Evolutionary conservation across 2,888 invertebrate species (phyloP).

Genomic region (Stramonita haemastoma): DNA sequence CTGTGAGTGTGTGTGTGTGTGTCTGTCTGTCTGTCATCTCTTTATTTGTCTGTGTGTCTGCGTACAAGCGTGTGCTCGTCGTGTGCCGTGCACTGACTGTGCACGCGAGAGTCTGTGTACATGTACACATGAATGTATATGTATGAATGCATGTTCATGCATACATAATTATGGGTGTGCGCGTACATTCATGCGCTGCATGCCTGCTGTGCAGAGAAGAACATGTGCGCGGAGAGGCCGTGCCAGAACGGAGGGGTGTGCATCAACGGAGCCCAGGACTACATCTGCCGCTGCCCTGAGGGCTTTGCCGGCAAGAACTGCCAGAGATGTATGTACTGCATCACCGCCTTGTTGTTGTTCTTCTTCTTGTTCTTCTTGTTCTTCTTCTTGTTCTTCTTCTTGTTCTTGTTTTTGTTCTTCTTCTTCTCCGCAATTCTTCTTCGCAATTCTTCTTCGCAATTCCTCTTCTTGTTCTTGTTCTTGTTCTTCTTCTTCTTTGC

Average conservation of each 20-base stretch:
- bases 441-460: no score
- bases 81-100: neutral
- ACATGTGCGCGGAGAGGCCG: conserved; percentile 65
- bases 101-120: neutral
- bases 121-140: neutral
- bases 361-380: no score
- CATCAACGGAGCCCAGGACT: conserved; percentile 57
- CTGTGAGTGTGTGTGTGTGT: neutral
- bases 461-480: no score
- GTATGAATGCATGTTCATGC: neutral
- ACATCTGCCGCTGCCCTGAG: conserved; percentile 64
- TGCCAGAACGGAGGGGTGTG: conserved; percentile 70
- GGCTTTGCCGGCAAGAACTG: conserved; percentile 70
- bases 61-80: neutral
- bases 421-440: no score
- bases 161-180: neutral
- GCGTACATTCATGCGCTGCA: neutral
- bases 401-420: no score
- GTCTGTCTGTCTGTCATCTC: neutral
- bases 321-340: conserved; percentile 57
- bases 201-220: conserved; percentile 54
- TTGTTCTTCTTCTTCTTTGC: no score
- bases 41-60: no score
- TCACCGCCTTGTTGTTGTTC: neutral
- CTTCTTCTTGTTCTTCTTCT: no score